These are phyloP conservation scores for Eleutherodactylus coqui DNA, from an alignment of 2,797 vertebrate species.

Conservation along the genomic window DNA sequence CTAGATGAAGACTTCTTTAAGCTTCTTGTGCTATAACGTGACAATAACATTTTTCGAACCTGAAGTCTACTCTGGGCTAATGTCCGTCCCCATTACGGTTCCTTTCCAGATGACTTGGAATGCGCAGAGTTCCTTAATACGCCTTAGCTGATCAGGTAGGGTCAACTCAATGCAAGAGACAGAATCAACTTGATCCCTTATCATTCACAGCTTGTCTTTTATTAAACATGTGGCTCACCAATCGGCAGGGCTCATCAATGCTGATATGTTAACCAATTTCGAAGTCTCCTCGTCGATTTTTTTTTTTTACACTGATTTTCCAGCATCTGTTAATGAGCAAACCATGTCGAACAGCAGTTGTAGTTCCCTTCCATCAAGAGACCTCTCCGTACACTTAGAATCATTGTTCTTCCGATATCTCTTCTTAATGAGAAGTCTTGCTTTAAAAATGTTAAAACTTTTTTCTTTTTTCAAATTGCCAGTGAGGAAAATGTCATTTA, in stretches of 20 bases:
- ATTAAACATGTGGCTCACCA: constrained; percentile 65
- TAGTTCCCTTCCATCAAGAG: constrained; percentile 64
- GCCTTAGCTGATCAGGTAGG: constrained; percentile 59
- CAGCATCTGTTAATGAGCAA: constrained; percentile 68
- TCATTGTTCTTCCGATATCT: constrained; percentile 69
- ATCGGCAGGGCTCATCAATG: constrained; percentile 60
- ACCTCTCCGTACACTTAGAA: constrained; percentile 65
- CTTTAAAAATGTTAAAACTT: constrained; percentile 50
- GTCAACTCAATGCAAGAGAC: constrained; percentile 63
- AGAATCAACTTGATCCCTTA: constrained; percentile 63
- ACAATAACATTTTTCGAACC: constrained; percentile 70
- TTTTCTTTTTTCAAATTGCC: constrained; percentile 67
- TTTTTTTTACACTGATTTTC: constrained; percentile 54
- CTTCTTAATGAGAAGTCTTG: constrained; percentile 73
- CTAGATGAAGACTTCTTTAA: constrained; percentile 77
- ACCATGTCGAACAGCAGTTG: constrained; percentile 66
- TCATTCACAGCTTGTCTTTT: constrained; percentile 64
- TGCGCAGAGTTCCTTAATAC: constrained; percentile 64
- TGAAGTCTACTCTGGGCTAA: constrained; percentile 61
- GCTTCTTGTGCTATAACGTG: constrained; percentile 76
- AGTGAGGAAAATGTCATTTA: constrained; percentile 85
- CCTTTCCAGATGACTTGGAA: constrained; percentile 67
- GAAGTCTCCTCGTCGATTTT: constrained; percentile 55
- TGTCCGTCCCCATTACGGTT: constrained; percentile 67
- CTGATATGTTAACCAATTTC: constrained; percentile 56